Percentiles rank a stretch among this genome's conserved stretches.
Conservation (phyloP, 2,113 vertebrate genomes). For the Talpa occidentalis region DNA sequence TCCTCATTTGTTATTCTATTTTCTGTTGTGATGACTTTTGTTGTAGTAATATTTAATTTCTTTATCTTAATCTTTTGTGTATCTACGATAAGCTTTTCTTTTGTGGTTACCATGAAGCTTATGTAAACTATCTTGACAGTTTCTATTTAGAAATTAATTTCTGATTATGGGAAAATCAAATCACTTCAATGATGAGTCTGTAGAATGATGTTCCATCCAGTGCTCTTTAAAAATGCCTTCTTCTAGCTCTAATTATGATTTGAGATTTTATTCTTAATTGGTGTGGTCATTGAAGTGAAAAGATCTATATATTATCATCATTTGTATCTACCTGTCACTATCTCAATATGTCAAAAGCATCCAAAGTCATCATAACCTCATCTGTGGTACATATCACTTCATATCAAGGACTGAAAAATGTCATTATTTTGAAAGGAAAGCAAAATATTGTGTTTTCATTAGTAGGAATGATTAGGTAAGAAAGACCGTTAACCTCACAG, state of each 20-base stretch:
- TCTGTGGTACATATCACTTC: neutral
- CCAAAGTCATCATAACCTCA: neutral
- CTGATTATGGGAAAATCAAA: neutral
- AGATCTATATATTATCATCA: neutral
- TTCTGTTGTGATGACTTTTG: neutral
- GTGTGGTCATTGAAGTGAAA: neutral
- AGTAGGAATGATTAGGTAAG: neutral
- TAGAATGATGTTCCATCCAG: neutral
- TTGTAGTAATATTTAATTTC: neutral
- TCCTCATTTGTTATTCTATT: neutral
- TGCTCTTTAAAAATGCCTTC: neutral
- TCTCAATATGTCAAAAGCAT: neutral
- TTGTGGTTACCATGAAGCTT: too few species aligned
- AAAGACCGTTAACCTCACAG: neutral
- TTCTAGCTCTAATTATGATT: neutral
- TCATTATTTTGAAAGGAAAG: too few species aligned
- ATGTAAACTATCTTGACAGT: neutral
- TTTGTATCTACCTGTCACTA: neutral
- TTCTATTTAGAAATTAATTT: neutral
- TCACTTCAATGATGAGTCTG: neutral
- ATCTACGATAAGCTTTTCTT: too few species aligned
- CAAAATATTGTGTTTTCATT: neutral
- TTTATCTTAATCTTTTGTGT: neutral
- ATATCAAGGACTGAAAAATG: neutral
- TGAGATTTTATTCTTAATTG: neutral